Percentiles rank a stretch among this genome's conserved stretches.
Evolutionary conservation across 2,888 invertebrate genomes (phyloP).

Genomic region (Lycophotia porphyrea): DNA sequence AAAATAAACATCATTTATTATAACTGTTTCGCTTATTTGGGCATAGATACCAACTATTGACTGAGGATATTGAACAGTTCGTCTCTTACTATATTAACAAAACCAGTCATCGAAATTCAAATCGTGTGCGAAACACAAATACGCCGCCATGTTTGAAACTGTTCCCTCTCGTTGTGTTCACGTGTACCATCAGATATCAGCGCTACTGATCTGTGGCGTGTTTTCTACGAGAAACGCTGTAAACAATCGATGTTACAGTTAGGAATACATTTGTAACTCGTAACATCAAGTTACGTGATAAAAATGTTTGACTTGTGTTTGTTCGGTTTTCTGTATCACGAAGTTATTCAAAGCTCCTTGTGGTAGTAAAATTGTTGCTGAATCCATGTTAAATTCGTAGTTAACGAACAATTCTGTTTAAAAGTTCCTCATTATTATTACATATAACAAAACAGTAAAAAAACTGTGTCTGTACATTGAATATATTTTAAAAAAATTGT

Average conservation of each 20-base stretch:
- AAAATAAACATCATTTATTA: too few species aligned
- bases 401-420: neutral
- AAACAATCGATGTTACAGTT: conserved; percentile 11
- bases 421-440: too few species aligned
- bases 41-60: neutral
- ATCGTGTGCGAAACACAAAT: conserved; percentile 17
- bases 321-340: conserved; percentile 12
- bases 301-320: conserved; percentile 40
- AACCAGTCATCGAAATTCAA: conserved; percentile 26
- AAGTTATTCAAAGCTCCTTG: conserved; percentile 8
- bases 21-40: too few species aligned
- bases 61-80: neutral
- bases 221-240: conserved; percentile 19
- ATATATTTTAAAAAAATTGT: too few species aligned
- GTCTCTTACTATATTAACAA: neutral
- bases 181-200: neutral
- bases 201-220: conserved; percentile 2
- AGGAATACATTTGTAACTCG: conserved; percentile 9
- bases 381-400: neutral
- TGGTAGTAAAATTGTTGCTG: conserved; percentile 6
- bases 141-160: conserved; percentile 19
- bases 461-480: too few species aligned
- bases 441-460: too few species aligned
- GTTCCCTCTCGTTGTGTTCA: neutral
- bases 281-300: conserved; percentile 40